Conservation (phyloP, 2,797 vertebrate species). For the Danionella dracula region DNA sequence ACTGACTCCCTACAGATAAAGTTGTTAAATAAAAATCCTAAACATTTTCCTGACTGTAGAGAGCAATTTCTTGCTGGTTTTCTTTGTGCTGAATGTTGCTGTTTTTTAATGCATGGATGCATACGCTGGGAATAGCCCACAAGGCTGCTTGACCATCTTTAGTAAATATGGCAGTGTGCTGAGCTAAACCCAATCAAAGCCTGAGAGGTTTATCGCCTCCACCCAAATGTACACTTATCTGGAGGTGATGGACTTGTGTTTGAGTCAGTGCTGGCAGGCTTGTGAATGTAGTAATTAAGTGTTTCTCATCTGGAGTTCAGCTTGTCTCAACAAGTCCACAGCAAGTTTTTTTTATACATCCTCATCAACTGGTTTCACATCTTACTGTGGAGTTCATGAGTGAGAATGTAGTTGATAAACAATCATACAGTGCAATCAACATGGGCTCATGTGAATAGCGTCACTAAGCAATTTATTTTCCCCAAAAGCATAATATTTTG, state of each 20-base stretch:
- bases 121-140: not conserved
- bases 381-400: too few relatives aligned
- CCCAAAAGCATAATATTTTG: too few relatives aligned
- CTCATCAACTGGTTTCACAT: not conserved
- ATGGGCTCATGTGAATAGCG: too few relatives aligned
- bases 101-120: not conserved
- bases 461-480: too few relatives aligned
- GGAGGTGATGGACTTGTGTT: constrained; percentile 8
- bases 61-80: too few relatives aligned
- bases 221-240: constrained; percentile 9
- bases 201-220: not conserved
- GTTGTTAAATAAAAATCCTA: too few relatives aligned
- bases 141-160: constrained; percentile 2
- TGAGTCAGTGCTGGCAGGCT: constrained; percentile 13
- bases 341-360: too few relatives aligned
- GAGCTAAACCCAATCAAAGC: constrained; percentile 20
- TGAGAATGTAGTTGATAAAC: too few relatives aligned
- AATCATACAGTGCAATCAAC: too few relatives aligned
- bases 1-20: too few relatives aligned
- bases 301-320: constrained; percentile 1
- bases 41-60: too few relatives aligned
- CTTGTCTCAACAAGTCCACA: not conserved
- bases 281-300: constrained; percentile 29
- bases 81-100: not conserved
- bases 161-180: constrained; percentile 7